Evolutionary conservation across 2,797 vertebrate species (phyloP), one percentile per base, ranked within the genome.

Genomic region (Tolypeutes matacus): DNA sequence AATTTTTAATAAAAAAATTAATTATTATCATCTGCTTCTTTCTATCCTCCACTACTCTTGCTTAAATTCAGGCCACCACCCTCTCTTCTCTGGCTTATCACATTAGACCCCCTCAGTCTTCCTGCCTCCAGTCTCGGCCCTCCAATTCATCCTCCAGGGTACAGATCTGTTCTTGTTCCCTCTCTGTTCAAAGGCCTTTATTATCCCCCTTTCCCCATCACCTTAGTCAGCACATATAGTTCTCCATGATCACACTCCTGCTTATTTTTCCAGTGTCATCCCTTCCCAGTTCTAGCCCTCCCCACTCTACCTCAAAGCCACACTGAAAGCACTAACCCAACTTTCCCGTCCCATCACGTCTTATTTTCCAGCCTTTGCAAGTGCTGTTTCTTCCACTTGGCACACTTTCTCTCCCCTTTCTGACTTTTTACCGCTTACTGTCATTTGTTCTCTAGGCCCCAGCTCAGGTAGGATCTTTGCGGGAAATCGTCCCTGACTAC

Each of bases 401-500:
- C 77, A 76, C 62, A 25, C 6, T n/a, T 7, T 9, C 7, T n/a
- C 9, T 83, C 65, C 4, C 7, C 34, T 76, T 62, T 75, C 70
- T 56, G 29, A 29, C 56, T 92, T 36, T 85, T 62, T 84, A 82
- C 64, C 56, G 42, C 39, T 89, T 62, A 17, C n/a, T 93, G 21
- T 62, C 36, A 34, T 39, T 65, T 87, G 11, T 62, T 92, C 56
- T 27, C 46, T 49, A 76, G 65, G 53, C 29, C 42, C 14, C 51
- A 51, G 53, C 4, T 89, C 31, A n/a, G 11, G 21, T 21, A 87
- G 31, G n/a, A 49, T 84, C 34, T 86, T 84, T 23, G 3, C 21
- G 18, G 80, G 49, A 95, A 93, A 82, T 70, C 29, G 15, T 84
- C 77, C n/a, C 62, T 91, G n/a, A 84, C 20, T 31, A 83, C 17